These are phyloP conservation scores for Vanessa cardui DNA, from an alignment of 2,888 invertebrate species.

Conservation along the genomic window DNA sequence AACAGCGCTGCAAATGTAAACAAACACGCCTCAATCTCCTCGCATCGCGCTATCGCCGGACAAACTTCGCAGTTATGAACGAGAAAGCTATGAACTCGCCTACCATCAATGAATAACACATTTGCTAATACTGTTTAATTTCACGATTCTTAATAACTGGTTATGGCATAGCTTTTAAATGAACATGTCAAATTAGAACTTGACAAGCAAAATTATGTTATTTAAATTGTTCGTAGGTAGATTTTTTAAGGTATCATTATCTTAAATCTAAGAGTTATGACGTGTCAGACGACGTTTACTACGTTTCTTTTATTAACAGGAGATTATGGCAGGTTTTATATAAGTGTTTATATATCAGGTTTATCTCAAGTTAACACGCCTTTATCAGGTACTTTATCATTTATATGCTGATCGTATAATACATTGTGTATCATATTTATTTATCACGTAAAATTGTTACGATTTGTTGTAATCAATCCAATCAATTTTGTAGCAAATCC, in stretches of 20 bases:
- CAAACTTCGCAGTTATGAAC: slow-evolving; percentile 8
- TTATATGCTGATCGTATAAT: slow-evolving; percentile 38
- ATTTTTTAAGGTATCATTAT: too few species aligned
- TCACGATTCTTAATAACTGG: too few species aligned
- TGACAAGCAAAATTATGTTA: too few species aligned
- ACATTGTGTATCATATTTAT: slow-evolving; percentile 36
- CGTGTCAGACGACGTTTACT: slow-evolving; percentile 6
- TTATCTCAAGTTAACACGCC: slow-evolving; percentile 34
- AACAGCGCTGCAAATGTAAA: slow-evolving; percentile 69
- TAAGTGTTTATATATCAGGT: slow-evolving; percentile 22
- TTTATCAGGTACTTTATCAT: slow-evolving; percentile 36
- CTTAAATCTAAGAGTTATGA: not conserved
- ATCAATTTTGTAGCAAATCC: slow-evolving; percentile 70
- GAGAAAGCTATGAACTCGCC: not conserved
- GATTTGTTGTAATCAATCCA: slow-evolving; percentile 61
- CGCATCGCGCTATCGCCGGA: slow-evolving; percentile 12
- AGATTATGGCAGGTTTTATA: slow-evolving; percentile 19
- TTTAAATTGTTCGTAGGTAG: too few species aligned
- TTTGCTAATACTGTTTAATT: not conserved
- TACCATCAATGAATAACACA: not conserved
- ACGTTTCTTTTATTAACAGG: slow-evolving; percentile 10
- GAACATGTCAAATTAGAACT: too few species aligned
- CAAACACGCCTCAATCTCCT: slow-evolving; percentile 58
- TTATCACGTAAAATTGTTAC: slow-evolving; percentile 39
- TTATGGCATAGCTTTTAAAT: too few species aligned